A percentile compares a stretch with the other conserved stretches of the same genome.
These are phyloP conservation scores for Microcebus ravelobensis DNA, from an alignment of 2,113 vertebrate genomes.

Conservation along the genomic window DNA sequence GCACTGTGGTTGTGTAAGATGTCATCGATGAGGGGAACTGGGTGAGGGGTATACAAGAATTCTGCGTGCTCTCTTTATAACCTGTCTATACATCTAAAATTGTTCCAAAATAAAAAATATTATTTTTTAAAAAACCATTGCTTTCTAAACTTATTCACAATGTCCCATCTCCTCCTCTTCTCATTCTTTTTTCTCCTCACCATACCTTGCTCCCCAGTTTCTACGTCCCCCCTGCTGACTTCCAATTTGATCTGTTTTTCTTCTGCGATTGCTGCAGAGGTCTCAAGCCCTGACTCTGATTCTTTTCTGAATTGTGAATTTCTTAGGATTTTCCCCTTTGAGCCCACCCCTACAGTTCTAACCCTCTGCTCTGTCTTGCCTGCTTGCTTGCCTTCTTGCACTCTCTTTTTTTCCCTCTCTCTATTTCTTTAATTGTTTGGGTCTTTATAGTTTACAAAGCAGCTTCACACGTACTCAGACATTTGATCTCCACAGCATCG, in stretches of 20 bases:
- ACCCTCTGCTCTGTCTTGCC: neutral
- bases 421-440: neutral
- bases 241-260: neutral
- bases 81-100: neutral
- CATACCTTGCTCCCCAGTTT: neutral
- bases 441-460: neutral
- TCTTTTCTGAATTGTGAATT: neutral
- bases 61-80: neutral
- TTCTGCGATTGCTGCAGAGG: neutral
- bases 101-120: neutral
- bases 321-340: neutral
- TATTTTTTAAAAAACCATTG: neutral
- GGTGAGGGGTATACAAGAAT: neutral
- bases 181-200: neutral
- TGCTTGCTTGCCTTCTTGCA: neutral
- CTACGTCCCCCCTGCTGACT: neutral
- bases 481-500: neutral
- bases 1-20: neutral
- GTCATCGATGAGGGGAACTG: neutral
- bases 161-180: neutral
- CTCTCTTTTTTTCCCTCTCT: neutral
- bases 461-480: neutral
- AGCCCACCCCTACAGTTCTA: too few species aligned
- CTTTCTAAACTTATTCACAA: neutral
- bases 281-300: neutral